Evolutionary conservation across 1,140 invertebrate genomes (phyloP), one percentile per base, ranked within the genome.

Genomic region (Paracyclopina nana): DNA sequence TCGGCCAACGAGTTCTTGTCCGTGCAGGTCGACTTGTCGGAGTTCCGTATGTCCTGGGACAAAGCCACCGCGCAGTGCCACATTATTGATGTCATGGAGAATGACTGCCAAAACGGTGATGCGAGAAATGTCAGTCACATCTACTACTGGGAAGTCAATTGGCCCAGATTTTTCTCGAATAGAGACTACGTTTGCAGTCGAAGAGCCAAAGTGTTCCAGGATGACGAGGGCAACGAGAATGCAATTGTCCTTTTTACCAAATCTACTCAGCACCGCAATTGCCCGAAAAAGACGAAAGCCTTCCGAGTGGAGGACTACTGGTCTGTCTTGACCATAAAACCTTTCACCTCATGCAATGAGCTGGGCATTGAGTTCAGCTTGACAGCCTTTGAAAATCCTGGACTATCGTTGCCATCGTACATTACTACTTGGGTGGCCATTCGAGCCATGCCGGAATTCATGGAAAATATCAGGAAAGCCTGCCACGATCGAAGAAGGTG

Each of bases 381-480:
- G 16, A 40, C 48, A 38, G 48, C 25, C 16, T 50, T 50, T 50
- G 48, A 50, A 18, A 38, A 50, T 50, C 48, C 48, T 12, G 48
- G 48, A 4, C n/a, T 50, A 1, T 14, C 16, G n/a, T 38, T 50
- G 6, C 48, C 48, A 18, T 16, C 12, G 24, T 30, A 12, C 2
- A 38, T 50, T 4, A 50, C 29, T n/a, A 50, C 28, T 9, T 50
- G 48, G 48, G 48, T 50, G 28, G 48, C 48, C 6, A 50, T 50
- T 18, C 12, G 48, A 4, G 48, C 29, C 16, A 42, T 50, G 30
- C 48, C 48, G 16, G 29, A 50, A 11, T 50, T 18, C 24, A 50
- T 50, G 48, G 9, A n/a, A 9, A 50, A 50, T 38, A 20, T 44
- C 14, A 14, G 42, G 2, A 24, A 25, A 20, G 42, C 42, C 2